Evolutionary conservation across 1,140 invertebrate species (phyloP), one percentile per base, ranked within the genome.

Genomic region (Meloidogyne chitwoodi): DNA sequence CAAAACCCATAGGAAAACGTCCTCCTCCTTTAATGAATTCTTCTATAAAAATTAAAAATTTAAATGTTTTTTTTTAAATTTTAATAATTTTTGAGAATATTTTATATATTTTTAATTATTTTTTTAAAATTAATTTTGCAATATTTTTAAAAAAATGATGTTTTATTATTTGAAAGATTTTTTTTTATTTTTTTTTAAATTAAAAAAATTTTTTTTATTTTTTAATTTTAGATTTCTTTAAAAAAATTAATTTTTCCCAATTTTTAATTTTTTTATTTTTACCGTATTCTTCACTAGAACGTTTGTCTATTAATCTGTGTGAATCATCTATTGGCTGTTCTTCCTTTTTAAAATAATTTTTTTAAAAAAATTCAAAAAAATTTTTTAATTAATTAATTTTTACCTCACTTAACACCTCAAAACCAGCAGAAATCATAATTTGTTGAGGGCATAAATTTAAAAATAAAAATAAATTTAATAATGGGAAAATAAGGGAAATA

Each of bases 271-370:
- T 41, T 41, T 41, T 65, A 2, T 11, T 11, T 22, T 67, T 41
- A 67, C 65, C 65, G 19, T 67, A 67, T 67, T 67, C 65, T 41
- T 67, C 65, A 41, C 65, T 67, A 5, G 65, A 67, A 22, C 65
- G n/a, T 67, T 67, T 67, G 65, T 67, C 65, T 34, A 56, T 56
- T 56, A 19, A 56, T 19, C 48, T 56, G 19, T 56, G 48, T 56
- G 48, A 6, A 56, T 38, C 8, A 8, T 56, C 48, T n/a, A n/a
- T 19, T 56, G n/a, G n/a, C 6, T 19, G 48, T 56, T 56, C 48
- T 56, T 56, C 48, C 48, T 56, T 56, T 56, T 12, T 1, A 41
- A 12, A 41, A 41, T 14, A 1, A 41, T 41, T 10, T 41, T 41
- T 41, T 41, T 41, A 34, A 34, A 34, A 34, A 34, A 34, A 4